These are phyloP conservation scores for Autographa pulchrina DNA, from an alignment of 2,888 invertebrate species.

Conservation along the genomic window DNA sequence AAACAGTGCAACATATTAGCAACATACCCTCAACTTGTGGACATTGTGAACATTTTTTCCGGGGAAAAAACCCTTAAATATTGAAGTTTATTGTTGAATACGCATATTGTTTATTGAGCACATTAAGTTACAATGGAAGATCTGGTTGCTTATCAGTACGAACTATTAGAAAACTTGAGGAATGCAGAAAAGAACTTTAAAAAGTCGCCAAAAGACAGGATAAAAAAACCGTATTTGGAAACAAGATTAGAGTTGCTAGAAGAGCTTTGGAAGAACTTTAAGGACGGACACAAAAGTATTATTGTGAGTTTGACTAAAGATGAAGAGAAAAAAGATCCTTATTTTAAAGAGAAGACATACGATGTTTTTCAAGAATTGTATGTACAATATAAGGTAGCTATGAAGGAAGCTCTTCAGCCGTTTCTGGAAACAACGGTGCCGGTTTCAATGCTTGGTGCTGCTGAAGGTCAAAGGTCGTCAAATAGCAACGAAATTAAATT, in stretches of 20 bases:
- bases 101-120: too few relatives aligned
- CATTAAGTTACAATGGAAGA: neutral
- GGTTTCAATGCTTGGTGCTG: too few relatives aligned
- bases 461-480: too few relatives aligned
- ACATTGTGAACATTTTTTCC: too few relatives aligned
- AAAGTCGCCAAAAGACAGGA: neutral
- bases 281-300: slow-evolving; percentile 13
- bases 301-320: neutral
- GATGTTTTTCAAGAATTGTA: neutral
- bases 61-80: too few relatives aligned
- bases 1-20: too few relatives aligned
- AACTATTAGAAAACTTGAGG: slow-evolving; percentile 2
- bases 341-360: slow-evolving; percentile 9
- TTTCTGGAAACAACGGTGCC: too few relatives aligned
- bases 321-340: slow-evolving; percentile 1
- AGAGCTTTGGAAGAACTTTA: slow-evolving; percentile 7
- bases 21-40: too few relatives aligned
- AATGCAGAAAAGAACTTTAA: neutral
- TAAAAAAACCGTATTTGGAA: slow-evolving; percentile 10
- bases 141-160: neutral
- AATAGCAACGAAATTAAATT: neutral
- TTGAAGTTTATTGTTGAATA: too few relatives aligned
- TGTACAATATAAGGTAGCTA: too few relatives aligned
- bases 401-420: too few relatives aligned
- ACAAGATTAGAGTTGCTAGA: slow-evolving; percentile 16